phyloP scores from a whole-genome alignment of 1,140 invertebrate species.

The Drosophila gunungcola region DNA sequence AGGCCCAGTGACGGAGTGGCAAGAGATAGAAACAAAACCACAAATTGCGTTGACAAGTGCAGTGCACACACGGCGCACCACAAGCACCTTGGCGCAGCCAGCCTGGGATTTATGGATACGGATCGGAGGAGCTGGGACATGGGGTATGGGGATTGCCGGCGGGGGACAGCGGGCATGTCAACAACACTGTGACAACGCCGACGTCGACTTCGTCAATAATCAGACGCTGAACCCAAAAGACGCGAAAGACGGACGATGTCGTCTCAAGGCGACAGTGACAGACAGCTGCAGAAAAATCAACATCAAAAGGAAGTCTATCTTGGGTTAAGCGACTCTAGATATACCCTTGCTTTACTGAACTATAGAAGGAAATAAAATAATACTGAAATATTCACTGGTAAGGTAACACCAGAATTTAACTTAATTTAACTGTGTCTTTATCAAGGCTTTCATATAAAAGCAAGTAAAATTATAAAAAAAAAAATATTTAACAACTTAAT shows the following conservation, averaged over 20 bases:
- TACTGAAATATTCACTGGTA: too few species aligned
- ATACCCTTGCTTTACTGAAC: constrained; percentile 15
- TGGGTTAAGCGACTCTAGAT: background rate
- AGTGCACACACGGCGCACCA: constrained; percentile 62
- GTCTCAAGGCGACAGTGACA: constrained; percentile 74
- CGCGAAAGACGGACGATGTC: constrained; percentile 43
- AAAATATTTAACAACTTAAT: background rate
- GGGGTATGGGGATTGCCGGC: background rate
- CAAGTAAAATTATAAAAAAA: too few species aligned
- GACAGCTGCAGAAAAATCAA: constrained; percentile 37
- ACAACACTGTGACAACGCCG: constrained; percentile 64
- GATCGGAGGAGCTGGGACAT: constrained; percentile 4
- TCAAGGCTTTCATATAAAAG: too few species aligned
- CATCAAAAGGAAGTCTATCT: constrained; percentile 11
- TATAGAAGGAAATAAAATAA: too few species aligned
- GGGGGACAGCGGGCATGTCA: constrained; percentile 56
- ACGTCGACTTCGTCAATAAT: constrained; percentile 74
- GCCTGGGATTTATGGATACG: constrained; percentile 69
- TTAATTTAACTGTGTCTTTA: too few species aligned
- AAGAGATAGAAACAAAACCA: constrained; percentile 51
- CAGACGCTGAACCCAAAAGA: constrained; percentile 74
- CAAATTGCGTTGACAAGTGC: constrained; percentile 76
- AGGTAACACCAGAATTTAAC: too few species aligned
- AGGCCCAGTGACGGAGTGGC: background rate
- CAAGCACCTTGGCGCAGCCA: constrained; percentile 55